Conservation (phyloP, 92 coral and sea anemone genomes). For the Actinernus sp. region DNA sequence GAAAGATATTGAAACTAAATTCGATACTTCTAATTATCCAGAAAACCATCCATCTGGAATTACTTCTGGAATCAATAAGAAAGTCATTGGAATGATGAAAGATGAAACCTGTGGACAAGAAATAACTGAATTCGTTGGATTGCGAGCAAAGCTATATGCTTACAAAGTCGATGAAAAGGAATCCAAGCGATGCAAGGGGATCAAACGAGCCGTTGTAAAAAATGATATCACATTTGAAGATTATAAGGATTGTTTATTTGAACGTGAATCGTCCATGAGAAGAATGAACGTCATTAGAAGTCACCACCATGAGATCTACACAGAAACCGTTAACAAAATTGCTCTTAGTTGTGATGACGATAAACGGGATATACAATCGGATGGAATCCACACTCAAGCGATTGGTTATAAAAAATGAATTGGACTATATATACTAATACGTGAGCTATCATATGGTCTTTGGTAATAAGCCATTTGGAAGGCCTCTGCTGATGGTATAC, state of each 20-base stretch:
- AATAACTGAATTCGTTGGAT: slow-evolving; percentile 19
- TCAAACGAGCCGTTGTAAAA: neutral
- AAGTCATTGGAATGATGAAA: slow-evolving; percentile 17
- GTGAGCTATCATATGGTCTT: too few species aligned
- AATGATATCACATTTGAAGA: neutral
- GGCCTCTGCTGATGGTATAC: too few species aligned
- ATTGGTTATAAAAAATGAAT: too few species aligned
- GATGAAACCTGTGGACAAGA: slow-evolving; percentile 22
- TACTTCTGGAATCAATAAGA: slow-evolving; percentile 8
- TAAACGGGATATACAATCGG: neutral
- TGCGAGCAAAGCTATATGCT: slow-evolving; percentile 27
- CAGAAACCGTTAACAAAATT: slow-evolving; percentile 6
- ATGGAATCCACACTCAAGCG: neutral
- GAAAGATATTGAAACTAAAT: slow-evolving; percentile 13
- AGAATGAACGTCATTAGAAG: slow-evolving; percentile 11
- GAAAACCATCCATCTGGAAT: neutral
- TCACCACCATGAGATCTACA: neutral
- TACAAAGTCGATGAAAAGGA: neutral
- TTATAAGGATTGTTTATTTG: slow-evolving; percentile 13
- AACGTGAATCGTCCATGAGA: neutral
- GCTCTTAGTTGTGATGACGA: slow-evolving; percentile 24
- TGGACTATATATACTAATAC: too few species aligned
- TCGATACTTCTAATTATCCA: slow-evolving; percentile 13
- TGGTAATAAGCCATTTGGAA: too few species aligned
- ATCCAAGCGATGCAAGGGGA: slow-evolving; percentile 18